Percentiles rank a stretch among this genome's conserved stretches.
These are phyloP conservation scores for Brachyalestes nurse DNA, from an alignment of 2,797 vertebrate genomes.

Conservation along the genomic window DNA sequence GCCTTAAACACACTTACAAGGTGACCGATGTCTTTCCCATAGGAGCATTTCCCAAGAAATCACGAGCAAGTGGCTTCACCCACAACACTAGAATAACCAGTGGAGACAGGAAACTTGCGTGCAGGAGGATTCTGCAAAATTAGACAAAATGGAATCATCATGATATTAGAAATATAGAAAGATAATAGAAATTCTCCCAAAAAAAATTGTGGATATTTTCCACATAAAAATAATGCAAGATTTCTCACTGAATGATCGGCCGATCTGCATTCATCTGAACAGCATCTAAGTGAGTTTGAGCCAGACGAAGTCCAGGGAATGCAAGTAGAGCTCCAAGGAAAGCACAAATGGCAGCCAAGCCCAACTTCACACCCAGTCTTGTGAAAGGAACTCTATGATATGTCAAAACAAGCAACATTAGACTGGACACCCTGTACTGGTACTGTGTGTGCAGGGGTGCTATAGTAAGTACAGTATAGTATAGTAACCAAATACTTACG, in stretches of 20 bases:
- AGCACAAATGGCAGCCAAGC: constrained; percentile 85
- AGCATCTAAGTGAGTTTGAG: constrained; percentile 92
- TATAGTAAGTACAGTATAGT: no score
- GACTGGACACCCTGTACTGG: not conserved
- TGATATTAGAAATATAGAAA: no score
- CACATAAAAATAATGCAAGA: not conserved
- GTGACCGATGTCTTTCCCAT: constrained; percentile 82
- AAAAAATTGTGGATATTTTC: no score
- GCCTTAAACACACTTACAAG: constrained; percentile 78
- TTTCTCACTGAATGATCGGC: constrained; percentile 85
- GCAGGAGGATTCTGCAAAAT: constrained; percentile 83
- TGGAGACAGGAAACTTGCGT: constrained; percentile 89
- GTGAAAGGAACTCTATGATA: constrained; percentile 83
- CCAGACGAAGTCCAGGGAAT: constrained; percentile 92
- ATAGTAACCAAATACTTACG: no score
- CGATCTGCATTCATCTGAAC: constrained; percentile 82
- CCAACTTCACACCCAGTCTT: constrained; percentile 85
- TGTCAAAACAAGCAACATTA: not conserved
- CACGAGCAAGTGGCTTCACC: constrained; percentile 90
- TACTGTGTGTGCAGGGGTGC: not conserved
- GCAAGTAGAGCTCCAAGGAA: constrained; percentile 89
- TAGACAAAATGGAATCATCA: not conserved
- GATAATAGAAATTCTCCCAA: no score
- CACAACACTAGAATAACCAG: constrained; percentile 87
- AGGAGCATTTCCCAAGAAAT: constrained; percentile 87